These are phyloP conservation scores for Polypterus senegalus DNA, from an alignment of 2,113 vertebrate genomes.

Conservation along the genomic window DNA sequence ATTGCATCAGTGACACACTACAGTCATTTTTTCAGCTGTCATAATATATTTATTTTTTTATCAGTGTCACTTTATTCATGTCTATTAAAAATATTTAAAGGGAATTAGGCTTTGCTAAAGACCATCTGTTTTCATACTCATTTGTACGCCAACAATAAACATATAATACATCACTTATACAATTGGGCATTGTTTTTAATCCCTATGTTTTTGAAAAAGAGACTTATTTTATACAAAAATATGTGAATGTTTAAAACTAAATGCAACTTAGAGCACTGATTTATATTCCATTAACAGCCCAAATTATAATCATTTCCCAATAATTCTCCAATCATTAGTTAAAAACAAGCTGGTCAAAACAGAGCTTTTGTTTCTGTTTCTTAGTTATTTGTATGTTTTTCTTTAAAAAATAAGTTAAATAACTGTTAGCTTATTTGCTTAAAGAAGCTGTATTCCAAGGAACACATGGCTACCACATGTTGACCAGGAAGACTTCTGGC, in stretches of 20 bases:
- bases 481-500: no score
- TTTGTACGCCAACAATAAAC: slow-evolving; percentile 5
- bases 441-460: no score
- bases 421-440: no score
- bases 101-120: slow-evolving; percentile 16
- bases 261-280: not conserved
- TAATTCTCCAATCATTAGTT: no score
- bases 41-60: slow-evolving; percentile 50
- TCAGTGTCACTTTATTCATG: slow-evolving; percentile 41
- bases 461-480: no score
- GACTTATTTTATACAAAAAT: not conserved
- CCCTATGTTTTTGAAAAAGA: not conserved
- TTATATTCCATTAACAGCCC: no score
- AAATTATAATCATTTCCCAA: no score
- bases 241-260: not conserved
- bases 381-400: no score
- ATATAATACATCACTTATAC: slow-evolving; percentile 24
- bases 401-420: no score
- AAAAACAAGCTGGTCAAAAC: no score
- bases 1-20: slow-evolving; percentile 28
- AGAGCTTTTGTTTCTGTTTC: no score
- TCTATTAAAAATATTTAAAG: slow-evolving; percentile 21
- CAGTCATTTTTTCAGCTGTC: slow-evolving; percentile 46
- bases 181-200: slow-evolving; percentile 15
- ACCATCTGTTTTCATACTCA: slow-evolving; percentile 15